Evolutionary conservation across 2,888 invertebrate species (phyloP).

Genomic region (Deroplatys truncata): DNA sequence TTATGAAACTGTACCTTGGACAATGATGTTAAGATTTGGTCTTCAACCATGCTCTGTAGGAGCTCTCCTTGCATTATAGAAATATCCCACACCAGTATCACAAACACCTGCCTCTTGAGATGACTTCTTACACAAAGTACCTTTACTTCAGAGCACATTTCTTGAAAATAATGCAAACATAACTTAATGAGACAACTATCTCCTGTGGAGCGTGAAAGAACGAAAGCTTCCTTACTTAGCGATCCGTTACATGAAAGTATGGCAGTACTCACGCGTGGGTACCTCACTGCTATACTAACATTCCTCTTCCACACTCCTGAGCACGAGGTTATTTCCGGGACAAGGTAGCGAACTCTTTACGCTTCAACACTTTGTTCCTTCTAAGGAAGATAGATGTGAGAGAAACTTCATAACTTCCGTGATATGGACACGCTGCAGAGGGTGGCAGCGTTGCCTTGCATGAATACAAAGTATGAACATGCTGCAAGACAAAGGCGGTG

Average conservation of each 20-base stretch:
- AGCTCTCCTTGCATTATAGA: too few relatives aligned
- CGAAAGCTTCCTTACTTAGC: neutral
- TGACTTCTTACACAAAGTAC: neutral
- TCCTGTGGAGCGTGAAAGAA: neutral
- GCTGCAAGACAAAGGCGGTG: neutral
- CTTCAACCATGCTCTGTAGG: too few relatives aligned
- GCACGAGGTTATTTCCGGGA: neutral
- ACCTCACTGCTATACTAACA: neutral
- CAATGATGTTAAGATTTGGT: too few relatives aligned
- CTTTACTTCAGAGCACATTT: neutral
- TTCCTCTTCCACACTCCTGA: neutral
- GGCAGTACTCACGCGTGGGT: too few relatives aligned
- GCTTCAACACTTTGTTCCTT: neutral
- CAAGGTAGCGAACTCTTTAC: neutral
- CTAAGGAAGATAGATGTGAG: neutral
- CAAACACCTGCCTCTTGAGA: neutral
- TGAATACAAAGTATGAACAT: neutral
- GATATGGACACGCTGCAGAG: neutral
- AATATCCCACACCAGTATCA: neutral
- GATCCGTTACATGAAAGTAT: neutral
- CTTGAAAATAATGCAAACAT: neutral
- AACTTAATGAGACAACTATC: neutral
- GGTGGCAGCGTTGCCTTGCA: neutral
- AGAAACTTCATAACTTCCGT: neutral
- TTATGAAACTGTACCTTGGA: too few relatives aligned